A percentile compares a stretch with the other conserved stretches of the same genome.
Conservation (phyloP, 2,113 vertebrate genomes). For the Cercopithecus mona region DNA sequence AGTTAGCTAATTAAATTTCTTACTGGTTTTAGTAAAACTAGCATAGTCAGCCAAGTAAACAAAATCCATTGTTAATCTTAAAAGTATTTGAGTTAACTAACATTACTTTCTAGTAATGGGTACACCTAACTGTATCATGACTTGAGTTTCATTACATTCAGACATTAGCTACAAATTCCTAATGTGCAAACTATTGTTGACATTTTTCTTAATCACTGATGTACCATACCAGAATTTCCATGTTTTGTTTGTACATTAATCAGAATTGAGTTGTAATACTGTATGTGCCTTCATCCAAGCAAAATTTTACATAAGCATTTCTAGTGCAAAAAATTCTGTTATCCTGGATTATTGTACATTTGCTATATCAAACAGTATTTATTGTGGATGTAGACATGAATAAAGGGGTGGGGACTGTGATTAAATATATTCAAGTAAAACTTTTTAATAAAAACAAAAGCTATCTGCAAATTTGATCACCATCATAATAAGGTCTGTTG, state of each 20-base stretch:
- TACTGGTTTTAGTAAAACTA: conserved; percentile 73
- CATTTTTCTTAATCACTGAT: conserved; percentile 74
- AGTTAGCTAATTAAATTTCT: conserved; percentile 74
- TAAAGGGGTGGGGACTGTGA: conserved; percentile 30
- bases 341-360: conserved; percentile 72
- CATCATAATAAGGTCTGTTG: conserved; percentile 63
- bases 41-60: conserved; percentile 19
- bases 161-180: conserved; percentile 79
- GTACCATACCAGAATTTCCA: conserved; percentile 79
- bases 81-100: conserved; percentile 63
- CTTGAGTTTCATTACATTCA: conserved; percentile 77
- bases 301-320: conserved; percentile 64
- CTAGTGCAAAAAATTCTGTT: conserved; percentile 54
- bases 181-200: conserved; percentile 77
- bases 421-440: conserved; percentile 57
- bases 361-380: conserved; percentile 62
- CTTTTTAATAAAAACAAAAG: neutral
- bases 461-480: conserved; percentile 48
- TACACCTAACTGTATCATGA: conserved; percentile 70
- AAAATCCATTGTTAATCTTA: conserved; percentile 78
- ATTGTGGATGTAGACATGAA: conserved; percentile 67
- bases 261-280: conserved; percentile 72
- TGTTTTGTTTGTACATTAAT: conserved; percentile 85
- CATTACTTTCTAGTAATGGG: conserved; percentile 68
- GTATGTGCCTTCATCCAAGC: conserved; percentile 71